Evolutionary conservation across 2,113 vertebrate genomes (phyloP), one percentile per base, ranked within the genome.

Genomic region (Mionectes macconnelli): DNA sequence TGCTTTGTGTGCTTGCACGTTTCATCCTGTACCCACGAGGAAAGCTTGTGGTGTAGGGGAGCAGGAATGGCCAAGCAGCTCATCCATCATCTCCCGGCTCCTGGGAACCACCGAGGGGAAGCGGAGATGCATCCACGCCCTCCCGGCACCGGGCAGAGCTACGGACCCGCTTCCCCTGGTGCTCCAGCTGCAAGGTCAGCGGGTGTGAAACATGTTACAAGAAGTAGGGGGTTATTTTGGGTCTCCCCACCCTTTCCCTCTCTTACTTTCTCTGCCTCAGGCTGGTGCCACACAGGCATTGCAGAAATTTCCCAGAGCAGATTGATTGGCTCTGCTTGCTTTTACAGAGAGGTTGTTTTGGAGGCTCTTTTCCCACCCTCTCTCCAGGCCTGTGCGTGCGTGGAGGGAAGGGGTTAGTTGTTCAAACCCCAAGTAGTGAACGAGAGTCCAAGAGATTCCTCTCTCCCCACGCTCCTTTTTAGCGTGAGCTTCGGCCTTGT

Each of bases 391-490:
- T 55, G 62, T 87, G 87, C 5, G 10, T 78, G 79, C 6, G 0
- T 4, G 4, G 57, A 57, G 74, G 53, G 44, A 87, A 62, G 76
- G 93, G 80, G 76, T 76, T 78, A 75, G 94, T 57, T 84, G 49
- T 67, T 92, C 0, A 1, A 94, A 67, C n/a, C 66, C 24, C 12
- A 14, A 79, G 53, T 62, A 0, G 11, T 68, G 73, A 35, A 40
- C 3, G 10, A 27, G 50, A 77, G 67, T 92, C 63, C 82, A 89
- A 89, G 53, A 55, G 91, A 90, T 93, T 95, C 91, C 68, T 95
- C 72, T 89, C 94, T 95, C 77, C 90, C 91, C 84, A 93, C 87
- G 84, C 93, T 97, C 94, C 87, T 85, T 69, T 94, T 85, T 50
- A 96, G 97, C 9, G 7, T 76, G 64, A 69, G 50, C 76, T 92